Conservation (phyloP, 2,113 vertebrate species). For the Todiramphus saurophagus region DNA sequence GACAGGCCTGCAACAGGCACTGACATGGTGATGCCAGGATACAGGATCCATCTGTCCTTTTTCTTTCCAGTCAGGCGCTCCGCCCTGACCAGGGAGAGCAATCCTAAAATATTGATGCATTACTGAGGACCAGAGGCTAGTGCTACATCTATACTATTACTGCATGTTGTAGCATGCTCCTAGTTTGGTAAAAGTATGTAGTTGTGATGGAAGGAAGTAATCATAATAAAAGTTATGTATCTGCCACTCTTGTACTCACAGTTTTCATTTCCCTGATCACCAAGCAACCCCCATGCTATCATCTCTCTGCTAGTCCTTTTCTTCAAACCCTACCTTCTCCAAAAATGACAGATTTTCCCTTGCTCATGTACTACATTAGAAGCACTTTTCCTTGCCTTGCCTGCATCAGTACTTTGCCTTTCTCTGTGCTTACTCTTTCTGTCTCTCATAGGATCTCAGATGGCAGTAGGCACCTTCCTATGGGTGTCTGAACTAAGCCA, state of each 20-base stretch:
- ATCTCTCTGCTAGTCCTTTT: background rate
- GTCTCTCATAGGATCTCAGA: background rate
- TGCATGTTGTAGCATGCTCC: background rate
- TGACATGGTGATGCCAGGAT: accelerated
- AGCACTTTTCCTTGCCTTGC: background rate
- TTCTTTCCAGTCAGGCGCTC: background rate
- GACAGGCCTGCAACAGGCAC: background rate
- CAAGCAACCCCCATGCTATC: background rate
- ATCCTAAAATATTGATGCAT: background rate
- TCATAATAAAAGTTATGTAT: accelerated
- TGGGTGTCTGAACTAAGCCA: background rate
- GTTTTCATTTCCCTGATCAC: background rate
- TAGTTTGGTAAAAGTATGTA: background rate
- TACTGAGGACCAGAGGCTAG: background rate
- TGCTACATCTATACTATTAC: background rate
- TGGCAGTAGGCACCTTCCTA: background rate
- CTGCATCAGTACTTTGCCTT: background rate
- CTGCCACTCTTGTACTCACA: background rate
- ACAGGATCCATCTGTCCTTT: background rate
- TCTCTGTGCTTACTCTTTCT: background rate
- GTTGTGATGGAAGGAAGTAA: background rate
- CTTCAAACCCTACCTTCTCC: background rate
- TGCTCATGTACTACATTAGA: background rate
- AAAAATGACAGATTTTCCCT: background rate
- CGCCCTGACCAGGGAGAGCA: background rate